Conservation (phyloP, 1,140 invertebrate genomes). For the Cyrtorhinus lividipennis region DNA sequence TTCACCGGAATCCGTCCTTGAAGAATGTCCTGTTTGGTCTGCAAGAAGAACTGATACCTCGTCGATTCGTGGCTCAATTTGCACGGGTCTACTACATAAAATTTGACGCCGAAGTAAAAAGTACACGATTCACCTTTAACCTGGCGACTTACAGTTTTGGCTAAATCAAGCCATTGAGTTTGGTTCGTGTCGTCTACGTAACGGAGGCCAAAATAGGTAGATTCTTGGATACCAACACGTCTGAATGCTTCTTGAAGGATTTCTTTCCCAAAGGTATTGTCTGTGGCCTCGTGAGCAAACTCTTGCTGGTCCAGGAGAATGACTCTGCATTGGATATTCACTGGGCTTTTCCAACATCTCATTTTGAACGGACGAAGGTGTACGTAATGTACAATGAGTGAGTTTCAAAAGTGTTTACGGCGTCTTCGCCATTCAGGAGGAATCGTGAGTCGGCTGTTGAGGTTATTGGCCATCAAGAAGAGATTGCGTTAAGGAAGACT, state of each 20-base stretch:
- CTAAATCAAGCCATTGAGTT: constrained; percentile 84
- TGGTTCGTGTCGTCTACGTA: constrained; percentile 76
- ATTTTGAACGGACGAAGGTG: background rate
- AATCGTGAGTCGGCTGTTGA: no score
- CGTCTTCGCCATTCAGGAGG: no score
- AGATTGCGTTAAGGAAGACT: no score
- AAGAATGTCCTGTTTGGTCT: constrained; percentile 88
- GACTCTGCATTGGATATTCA: background rate
- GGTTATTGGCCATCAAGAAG: no score
- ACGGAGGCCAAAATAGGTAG: constrained; percentile 80
- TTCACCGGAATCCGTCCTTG: constrained; percentile 77
- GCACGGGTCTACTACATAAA: constrained; percentile 94
- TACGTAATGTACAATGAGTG: no score
- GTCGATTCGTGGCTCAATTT: constrained; percentile 91
- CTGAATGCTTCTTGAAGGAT: background rate
- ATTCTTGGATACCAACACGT: constrained; percentile 69
- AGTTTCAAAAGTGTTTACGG: no score
- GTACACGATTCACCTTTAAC: constrained; percentile 62
- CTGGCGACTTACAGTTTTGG: constrained; percentile 67
- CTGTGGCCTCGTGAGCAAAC: constrained; percentile 12
- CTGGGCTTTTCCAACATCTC: constrained; percentile 5
- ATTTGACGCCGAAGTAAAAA: constrained; percentile 95
- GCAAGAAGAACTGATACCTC: constrained; percentile 89
- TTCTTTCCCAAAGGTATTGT: background rate
- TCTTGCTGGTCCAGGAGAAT: constrained; percentile 14